Percentiles rank a stretch among this genome's conserved stretches.
These are phyloP conservation scores for Rana temporaria DNA, from an alignment of 2,113 vertebrate genomes.

Conservation along the genomic window DNA sequence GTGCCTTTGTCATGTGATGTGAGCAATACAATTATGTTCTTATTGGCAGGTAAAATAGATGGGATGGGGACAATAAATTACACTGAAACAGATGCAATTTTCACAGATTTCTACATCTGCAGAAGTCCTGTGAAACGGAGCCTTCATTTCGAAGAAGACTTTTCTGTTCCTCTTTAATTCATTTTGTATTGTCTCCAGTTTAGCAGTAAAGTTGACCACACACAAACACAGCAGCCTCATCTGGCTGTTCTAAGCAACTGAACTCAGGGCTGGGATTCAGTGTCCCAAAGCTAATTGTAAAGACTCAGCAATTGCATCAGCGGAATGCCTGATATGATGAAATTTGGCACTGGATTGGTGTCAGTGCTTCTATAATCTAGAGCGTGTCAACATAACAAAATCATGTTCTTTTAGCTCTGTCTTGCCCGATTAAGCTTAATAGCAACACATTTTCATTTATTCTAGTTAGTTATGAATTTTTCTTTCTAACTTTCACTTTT, in stretches of 20 bases:
- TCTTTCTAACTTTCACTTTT: no score
- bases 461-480: no score
- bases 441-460: no score
- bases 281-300: conserved; percentile 57
- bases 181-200: conserved; percentile 71
- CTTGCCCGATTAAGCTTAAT: not conserved
- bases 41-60: no score
- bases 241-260: conserved; percentile 55
- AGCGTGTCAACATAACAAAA: conserved; percentile 1
- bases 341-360: not conserved
- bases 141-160: conserved; percentile 64
- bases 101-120: conserved; percentile 66
- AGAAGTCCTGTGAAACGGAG: conserved; percentile 65
- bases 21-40: no score
- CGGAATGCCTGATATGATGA: conserved; percentile 58
- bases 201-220: conserved; percentile 64
- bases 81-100: not conserved
- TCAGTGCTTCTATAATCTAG: not conserved
- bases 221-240: conserved; percentile 52
- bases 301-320: conserved; percentile 62
- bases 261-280: conserved; percentile 59
- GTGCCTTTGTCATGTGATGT: no score
- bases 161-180: conserved; percentile 68
- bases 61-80: no score
- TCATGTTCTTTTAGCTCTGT: conserved; percentile 15